phyloP scores from a whole-genome alignment of 2,797 vertebrate genomes.

The Eulemur coronatus region DNA sequence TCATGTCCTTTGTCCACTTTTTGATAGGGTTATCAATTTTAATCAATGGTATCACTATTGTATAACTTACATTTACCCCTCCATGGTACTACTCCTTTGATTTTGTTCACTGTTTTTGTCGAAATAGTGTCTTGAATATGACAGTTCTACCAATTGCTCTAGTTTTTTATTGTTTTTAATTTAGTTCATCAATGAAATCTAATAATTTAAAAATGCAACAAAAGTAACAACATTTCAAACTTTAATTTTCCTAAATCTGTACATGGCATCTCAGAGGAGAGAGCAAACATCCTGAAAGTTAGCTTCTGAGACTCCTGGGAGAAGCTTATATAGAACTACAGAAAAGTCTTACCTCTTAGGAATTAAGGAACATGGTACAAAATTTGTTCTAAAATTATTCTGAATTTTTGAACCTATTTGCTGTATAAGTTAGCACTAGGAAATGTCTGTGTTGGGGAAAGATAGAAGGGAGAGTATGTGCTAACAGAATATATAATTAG shows the following conservation, averaged over 20 bases:
- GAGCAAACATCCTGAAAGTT: not conserved
- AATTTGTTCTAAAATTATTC: not conserved
- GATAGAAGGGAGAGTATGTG: not conserved
- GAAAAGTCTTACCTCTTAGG: not conserved
- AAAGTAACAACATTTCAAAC: not conserved
- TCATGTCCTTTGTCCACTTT: no score
- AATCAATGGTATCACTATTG: rapidly evolving
- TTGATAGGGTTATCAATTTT: not conserved
- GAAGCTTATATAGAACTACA: not conserved
- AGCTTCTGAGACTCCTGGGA: not conserved
- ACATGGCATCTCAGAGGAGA: not conserved
- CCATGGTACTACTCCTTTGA: not conserved
- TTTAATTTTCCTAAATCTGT: not conserved
- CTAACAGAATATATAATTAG: not conserved
- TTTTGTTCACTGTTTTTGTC: not conserved
- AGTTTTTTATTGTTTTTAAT: not conserved
- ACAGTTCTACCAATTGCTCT: not conserved
- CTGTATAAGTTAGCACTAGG: not conserved
- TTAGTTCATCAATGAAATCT: not conserved
- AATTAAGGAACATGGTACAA: not conserved
- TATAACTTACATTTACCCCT: not conserved
- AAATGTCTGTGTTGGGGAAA: not conserved
- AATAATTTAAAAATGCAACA: not conserved
- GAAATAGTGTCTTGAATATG: not conserved
- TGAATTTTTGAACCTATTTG: not conserved